Evolutionary conservation across 2,888 invertebrate genomes (phyloP).

Genomic region (Empis stercorea): DNA sequence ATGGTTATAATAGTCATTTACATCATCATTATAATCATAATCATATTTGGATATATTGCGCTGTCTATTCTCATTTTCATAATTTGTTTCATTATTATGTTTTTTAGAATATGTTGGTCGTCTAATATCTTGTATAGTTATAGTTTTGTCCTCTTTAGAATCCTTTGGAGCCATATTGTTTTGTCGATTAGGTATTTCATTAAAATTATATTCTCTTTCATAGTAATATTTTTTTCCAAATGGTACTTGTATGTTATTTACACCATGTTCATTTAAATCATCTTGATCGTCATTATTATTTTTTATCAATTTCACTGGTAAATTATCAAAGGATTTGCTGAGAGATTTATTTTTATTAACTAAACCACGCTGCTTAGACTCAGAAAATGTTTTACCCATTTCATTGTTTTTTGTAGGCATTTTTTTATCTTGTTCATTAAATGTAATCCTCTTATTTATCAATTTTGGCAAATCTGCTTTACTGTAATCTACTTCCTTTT

Average conservation of each 20-base stretch:
- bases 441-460: constrained; percentile 8
- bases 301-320: constrained; percentile 3
- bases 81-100: neutral
- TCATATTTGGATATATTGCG: neutral
- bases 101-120: neutral
- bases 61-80: neutral
- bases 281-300: constrained; percentile 10
- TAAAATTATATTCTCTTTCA: neutral
- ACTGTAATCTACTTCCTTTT: constrained; percentile 28
- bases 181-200: constrained; percentile 6
- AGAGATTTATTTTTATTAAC: constrained; percentile 4
- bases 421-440: constrained; percentile 4
- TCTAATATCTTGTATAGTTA: neutral
- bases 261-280: constrained; percentile 16
- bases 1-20: neutral
- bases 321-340: constrained; percentile 11
- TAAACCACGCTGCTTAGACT: constrained; percentile 3
- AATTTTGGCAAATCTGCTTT: constrained; percentile 7
- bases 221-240: neutral
- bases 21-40: neutral
- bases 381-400: constrained; percentile 27
- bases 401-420: constrained; percentile 14
- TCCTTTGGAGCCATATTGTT: neutral
- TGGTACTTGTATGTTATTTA: constrained; percentile 11
- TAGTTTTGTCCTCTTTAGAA: neutral